Base-by-base conservation (phyloP, 2,113 vertebrate genomes). In the Pimephales promelas region DNA sequence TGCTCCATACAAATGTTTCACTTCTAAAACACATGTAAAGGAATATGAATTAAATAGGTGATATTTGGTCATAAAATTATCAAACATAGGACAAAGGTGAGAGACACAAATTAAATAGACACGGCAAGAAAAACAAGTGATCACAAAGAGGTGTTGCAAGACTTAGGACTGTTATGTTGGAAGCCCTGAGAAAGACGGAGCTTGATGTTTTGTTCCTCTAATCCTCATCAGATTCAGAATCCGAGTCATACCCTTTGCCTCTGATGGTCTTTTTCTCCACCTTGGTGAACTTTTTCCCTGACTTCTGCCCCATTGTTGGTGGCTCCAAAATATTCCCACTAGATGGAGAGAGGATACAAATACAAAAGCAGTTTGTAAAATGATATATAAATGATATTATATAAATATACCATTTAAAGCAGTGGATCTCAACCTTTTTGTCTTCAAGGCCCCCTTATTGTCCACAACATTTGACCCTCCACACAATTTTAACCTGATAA, bases 241-340 rank as follows among this genome's bases (percentile, higher is more conserved):
- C 98, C 2, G 97, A 97, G 90, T 98, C 97, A 0, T 96, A 96
- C 56, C 90, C 95, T 91, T 95, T 95, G 76, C 96, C 97, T 95
- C 96, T 94, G 92, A 99, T 96, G 49, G 94, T 96, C 92, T 96
- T 98, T 94, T 99, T 99, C 89, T 99, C 97, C 93, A 98, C 80
- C 89, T 98, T 98, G 24, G 94, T 97, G 88, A 99, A 94, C 91
- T 95, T 97, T 88, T 95, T 92, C 88, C 94, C 94, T 1, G 94
- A 90, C 89, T 95, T 98, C 88, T 97, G 92, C 61, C 88, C 92
- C 85, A 91, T 86, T 89, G 95, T 95, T 82, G 97, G 98, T 62
- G 96, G 96, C 24, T 99, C 97, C 95, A 96, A 95, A 92, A 96
- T 90, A 93, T 95, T 99, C 75, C 97, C 98, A 90, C 98, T 99